phyloP scores from a whole-genome alignment of 2,797 vertebrate genomes.

The Pangasius macronema region DNA sequence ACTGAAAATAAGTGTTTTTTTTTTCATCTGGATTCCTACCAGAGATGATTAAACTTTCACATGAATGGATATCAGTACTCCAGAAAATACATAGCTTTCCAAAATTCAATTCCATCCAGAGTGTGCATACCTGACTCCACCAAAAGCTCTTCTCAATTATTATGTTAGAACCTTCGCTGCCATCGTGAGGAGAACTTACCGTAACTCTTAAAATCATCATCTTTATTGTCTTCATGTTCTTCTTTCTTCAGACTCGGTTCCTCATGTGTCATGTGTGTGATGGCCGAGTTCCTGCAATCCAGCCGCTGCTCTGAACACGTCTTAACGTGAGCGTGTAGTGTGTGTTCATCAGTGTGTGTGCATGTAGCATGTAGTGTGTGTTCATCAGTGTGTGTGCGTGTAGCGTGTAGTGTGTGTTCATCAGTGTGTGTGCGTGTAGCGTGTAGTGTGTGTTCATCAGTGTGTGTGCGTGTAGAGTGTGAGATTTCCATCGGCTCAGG shows the following conservation, averaged over 20 bases:
- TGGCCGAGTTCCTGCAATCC: background rate
- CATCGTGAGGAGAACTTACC: background rate
- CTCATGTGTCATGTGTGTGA: background rate
- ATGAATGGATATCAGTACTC: too few relatives aligned
- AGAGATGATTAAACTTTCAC: too few relatives aligned
- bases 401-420: background rate
- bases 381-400: background rate
- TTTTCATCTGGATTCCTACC: too few relatives aligned
- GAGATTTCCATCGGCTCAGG: constrained; percentile 7
- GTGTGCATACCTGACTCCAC: background rate
- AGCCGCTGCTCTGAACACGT: background rate
- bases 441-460: background rate
- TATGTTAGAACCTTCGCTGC: background rate
- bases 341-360: too few relatives aligned
- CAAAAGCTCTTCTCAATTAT: background rate
- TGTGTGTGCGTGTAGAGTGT: background rate
- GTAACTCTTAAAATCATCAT: background rate
- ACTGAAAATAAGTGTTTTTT: too few relatives aligned
- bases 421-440: background rate
- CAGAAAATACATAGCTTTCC: too few relatives aligned
- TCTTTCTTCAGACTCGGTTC: too few relatives aligned
- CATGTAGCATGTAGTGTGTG: background rate
- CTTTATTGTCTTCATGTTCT: background rate
- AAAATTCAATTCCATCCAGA: too few relatives aligned
- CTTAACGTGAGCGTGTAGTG: background rate